These are phyloP conservation scores for Drosophila tristis DNA, from an alignment of 1,140 invertebrate species.

Conservation along the genomic window DNA sequence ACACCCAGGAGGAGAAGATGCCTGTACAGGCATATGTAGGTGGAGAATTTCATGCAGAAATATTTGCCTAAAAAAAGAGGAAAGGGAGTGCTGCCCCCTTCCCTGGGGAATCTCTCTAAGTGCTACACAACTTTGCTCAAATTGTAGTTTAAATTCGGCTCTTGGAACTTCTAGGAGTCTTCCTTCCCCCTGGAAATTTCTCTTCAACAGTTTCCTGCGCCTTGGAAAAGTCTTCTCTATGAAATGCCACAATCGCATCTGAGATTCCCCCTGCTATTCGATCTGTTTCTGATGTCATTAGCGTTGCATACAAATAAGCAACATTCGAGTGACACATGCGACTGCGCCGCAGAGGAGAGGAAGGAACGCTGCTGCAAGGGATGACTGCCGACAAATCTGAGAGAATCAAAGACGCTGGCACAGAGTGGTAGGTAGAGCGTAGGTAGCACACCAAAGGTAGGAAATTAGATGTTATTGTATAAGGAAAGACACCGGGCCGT, in stretches of 20 bases:
- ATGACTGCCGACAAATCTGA: conserved; percentile 48
- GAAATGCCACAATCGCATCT: conserved; percentile 15
- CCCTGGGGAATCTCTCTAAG: not conserved
- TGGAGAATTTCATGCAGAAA: not conserved
- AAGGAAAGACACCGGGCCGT: conserved; percentile 79
- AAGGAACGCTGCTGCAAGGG: not conserved
- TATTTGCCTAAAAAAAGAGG: conserved; percentile 25
- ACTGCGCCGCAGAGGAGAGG: conserved; percentile 37
- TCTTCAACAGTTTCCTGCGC: too few relatives aligned
- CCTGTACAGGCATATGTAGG: conserved; percentile 21
- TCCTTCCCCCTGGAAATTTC: not conserved
- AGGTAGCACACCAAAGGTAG: conserved; percentile 58
- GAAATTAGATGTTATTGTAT: conserved; percentile 82
- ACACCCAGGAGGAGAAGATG: conserved; percentile 45
- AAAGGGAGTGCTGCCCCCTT: not conserved
- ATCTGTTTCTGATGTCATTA: conserved; percentile 63
- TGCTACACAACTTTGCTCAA: too few relatives aligned
- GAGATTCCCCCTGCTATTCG: not conserved
- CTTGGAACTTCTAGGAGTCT: too few relatives aligned
- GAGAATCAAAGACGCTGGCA: conserved; percentile 37
- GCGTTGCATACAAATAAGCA: conserved; percentile 66
- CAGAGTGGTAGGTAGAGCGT: conserved; percentile 50
- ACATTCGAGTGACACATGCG: conserved; percentile 63
- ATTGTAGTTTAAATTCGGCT: too few relatives aligned
- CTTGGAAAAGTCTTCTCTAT: conserved; percentile 4